A percentile compares a stretch with the other conserved stretches of the same genome.
phyloP scores from a whole-genome alignment of 1,140 invertebrate species.

The Cephus cinctus region DNA sequence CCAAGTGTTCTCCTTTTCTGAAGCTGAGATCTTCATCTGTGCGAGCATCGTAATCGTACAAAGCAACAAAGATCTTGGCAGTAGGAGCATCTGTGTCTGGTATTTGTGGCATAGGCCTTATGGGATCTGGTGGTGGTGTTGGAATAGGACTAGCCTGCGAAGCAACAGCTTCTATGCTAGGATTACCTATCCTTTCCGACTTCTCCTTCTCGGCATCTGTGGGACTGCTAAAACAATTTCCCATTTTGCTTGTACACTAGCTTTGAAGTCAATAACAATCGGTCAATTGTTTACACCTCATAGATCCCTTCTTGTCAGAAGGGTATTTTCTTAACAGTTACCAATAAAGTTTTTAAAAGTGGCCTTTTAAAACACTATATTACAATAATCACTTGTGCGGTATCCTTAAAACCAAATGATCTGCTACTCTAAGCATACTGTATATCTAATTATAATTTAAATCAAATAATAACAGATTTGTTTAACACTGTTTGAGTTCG shows the following conservation, averaged over 20 bases:
- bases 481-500: too few species aligned
- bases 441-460: too few species aligned
- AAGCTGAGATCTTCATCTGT: conserved; percentile 99
- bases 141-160: conserved; percentile 64
- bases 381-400: too few species aligned
- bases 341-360: too few species aligned
- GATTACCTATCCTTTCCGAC: conserved; percentile 62
- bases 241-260: conserved; percentile 61
- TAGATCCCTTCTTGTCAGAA: too few species aligned
- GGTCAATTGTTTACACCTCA: conserved; percentile 8
- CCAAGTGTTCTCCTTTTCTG: conserved; percentile 96
- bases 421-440: too few species aligned
- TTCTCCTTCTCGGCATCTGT: conserved; percentile 65
- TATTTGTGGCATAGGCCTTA: conserved; percentile 63
- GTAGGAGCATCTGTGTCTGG: conserved; percentile 65
- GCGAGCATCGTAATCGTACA: conserved; percentile 98
- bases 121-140: conserved; percentile 66
- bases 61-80: conserved; percentile 91
- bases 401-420: too few species aligned
- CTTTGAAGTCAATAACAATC: too few species aligned
- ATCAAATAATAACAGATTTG: too few species aligned
- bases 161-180: conserved; percentile 62
- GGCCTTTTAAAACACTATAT: too few species aligned
- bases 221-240: conserved; percentile 71
- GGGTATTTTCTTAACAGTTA: too few species aligned